Evolutionary conservation across 2,797 vertebrate genomes (phyloP), one percentile per base, ranked within the genome.

Genomic region (Falco rusticolus): DNA sequence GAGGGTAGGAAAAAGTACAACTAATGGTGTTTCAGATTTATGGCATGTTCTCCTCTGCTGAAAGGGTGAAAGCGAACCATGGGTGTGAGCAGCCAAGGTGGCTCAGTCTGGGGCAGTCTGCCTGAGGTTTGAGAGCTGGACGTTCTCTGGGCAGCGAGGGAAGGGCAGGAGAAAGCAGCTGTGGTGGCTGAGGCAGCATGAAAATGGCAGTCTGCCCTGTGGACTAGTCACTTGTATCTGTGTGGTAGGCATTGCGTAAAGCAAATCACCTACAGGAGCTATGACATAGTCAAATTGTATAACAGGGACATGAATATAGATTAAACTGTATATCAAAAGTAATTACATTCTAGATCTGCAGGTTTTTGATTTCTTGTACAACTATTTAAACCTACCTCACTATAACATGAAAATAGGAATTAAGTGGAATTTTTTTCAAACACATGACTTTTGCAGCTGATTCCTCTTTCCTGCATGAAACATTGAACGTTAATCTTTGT

Each of bases 161-260:
- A 43, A 29, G 34, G 11, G 41, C 31, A 34, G 10, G 9, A 84
- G 65, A 41, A 33, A 24, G 68, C 47, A 45, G 26, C 11, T 39
- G 69, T 1, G 1, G 5, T 45, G 51, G 25, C 37, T 17, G 16
- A 68, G 33, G 48, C 25, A 47, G 10, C 9, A 6, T 11, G 25
- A 11, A 39, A 66, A 34, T 13, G 26, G 20, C 45, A 33, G 17
- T 10, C 53, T 45, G 31, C 29, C 43, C 22, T 28, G 12, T 7
- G n/a, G 4, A 25, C 34, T n/a, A 20, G 16, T 18, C 8, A 1
- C 19, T 68, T 78, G 33, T 63, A 15, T 1, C 0, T 14, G 3
- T 9, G 8, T 33, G 9, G 6, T 11, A 9, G 37, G 16, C 1
- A 2, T 34, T 45, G 21, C 0, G 0, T n/a, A 17, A n/a, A 53